phyloP scores from a whole-genome alignment of 2,797 vertebrate genomes.

The Heterohyrax brucei region DNA sequence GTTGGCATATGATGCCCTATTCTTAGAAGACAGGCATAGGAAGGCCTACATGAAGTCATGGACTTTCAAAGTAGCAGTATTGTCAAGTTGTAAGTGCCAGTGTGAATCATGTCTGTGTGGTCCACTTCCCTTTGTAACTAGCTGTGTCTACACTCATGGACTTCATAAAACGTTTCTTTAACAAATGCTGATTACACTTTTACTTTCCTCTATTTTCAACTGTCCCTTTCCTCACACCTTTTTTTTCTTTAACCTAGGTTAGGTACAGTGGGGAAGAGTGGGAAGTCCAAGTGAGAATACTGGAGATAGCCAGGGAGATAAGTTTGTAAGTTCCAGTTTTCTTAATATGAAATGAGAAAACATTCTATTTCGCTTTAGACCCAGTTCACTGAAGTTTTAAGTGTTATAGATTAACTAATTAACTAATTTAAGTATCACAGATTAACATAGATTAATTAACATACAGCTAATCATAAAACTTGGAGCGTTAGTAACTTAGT shows the following conservation, averaged over 20 bases:
- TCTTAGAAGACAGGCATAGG: neutral
- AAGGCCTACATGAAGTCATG: fast-evolving
- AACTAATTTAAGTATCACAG: neutral
- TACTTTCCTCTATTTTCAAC: slow-evolving; percentile 4
- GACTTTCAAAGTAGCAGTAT: neutral
- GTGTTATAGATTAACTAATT: neutral
- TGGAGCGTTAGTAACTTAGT: neutral
- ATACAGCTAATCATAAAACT: neutral
- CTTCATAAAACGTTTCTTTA: neutral
- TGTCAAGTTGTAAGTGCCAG: neutral
- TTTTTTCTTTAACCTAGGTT: neutral
- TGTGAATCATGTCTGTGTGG: neutral
- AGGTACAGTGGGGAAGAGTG: neutral
- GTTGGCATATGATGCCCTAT: neutral
- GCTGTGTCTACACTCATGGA: neutral
- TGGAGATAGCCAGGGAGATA: neutral
- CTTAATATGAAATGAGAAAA: neutral
- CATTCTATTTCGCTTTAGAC: neutral
- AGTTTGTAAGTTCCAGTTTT: neutral
- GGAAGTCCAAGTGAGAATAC: slow-evolving; percentile 32
- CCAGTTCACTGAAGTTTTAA: neutral
- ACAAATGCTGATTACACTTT: neutral
- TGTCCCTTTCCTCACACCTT: neutral
- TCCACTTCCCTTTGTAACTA: neutral
- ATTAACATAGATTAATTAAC: too few relatives aligned